These are phyloP conservation scores for Podarcis lilfordi DNA, from an alignment of 2,797 vertebrate genomes.

Conservation along the genomic window DNA sequence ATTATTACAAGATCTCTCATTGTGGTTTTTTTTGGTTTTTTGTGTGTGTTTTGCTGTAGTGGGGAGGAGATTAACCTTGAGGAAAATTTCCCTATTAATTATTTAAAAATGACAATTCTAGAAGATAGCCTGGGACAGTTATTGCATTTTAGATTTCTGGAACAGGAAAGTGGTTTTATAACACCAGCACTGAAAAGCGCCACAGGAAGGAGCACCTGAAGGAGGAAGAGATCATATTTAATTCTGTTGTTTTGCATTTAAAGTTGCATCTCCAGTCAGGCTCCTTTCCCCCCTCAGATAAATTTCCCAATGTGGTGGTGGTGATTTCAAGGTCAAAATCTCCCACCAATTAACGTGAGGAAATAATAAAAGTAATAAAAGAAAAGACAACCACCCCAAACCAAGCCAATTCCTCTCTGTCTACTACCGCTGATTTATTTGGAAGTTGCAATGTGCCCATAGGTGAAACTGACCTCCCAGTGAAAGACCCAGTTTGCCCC, in stretches of 20 bases:
- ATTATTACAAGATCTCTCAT: not conserved
- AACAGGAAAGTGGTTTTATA: not conserved
- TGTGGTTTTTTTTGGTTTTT: not conserved
- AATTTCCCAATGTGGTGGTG: not conserved
- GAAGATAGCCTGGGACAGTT: not conserved
- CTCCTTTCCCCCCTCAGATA: slow-evolving; percentile 24
- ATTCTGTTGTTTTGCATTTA: slow-evolving; percentile 30
- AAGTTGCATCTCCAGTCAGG: not conserved
- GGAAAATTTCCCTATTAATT: no score
- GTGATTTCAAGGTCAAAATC: slow-evolving; percentile 13
- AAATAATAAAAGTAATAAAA: slow-evolving; percentile 11
- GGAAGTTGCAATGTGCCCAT: slow-evolving; percentile 19
- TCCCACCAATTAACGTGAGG: not conserved
- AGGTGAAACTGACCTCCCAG: slow-evolving; percentile 38
- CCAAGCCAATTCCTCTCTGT: slow-evolving; percentile 9
- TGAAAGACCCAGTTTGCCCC: slow-evolving; percentile 5
- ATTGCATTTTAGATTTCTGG: not conserved
- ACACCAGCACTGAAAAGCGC: not conserved
- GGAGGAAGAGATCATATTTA: slow-evolving; percentile 19
- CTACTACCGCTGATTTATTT: slow-evolving; percentile 6
- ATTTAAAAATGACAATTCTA: no score
- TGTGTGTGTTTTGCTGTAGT: no score
- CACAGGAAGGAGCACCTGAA: not conserved
- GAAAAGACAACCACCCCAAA: not conserved
- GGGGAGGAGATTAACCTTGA: no score